Evolutionary conservation across 2,888 invertebrate species (phyloP).

Genomic region (Rosalia funebris): DNA sequence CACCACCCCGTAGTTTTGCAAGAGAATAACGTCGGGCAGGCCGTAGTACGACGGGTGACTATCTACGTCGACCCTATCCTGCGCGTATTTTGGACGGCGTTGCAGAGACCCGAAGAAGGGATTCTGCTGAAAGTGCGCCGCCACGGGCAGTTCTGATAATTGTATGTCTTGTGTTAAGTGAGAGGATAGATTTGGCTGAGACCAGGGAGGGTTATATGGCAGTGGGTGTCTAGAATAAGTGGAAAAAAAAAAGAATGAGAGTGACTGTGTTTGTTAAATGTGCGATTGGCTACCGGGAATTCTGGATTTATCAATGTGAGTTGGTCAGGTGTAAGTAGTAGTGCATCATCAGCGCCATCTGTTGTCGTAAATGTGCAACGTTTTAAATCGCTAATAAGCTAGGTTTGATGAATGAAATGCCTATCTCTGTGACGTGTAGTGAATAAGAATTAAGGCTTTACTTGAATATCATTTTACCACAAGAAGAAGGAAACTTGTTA

Average conservation of each 20-base stretch:
- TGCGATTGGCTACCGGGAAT: slow-evolving; percentile 12
- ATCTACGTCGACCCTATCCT: slow-evolving; percentile 34
- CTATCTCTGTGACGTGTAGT: too few relatives aligned
- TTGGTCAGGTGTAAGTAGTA: too few relatives aligned
- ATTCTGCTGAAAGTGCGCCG: slow-evolving; percentile 36
- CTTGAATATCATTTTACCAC: too few relatives aligned
- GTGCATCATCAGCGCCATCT: too few relatives aligned
- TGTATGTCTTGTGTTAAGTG: slow-evolving; percentile 50
- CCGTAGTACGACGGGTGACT: slow-evolving; percentile 45
- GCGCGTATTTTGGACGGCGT: slow-evolving; percentile 34
- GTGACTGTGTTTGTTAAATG: slow-evolving; percentile 37
- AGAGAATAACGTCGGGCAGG: slow-evolving; percentile 50
- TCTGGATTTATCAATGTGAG: slow-evolving; percentile 19
- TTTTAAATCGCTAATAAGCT: too few relatives aligned
- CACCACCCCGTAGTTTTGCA: slow-evolving; percentile 52
- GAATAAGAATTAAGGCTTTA: too few relatives aligned
- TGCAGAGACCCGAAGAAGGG: slow-evolving; percentile 48
- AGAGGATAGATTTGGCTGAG: slow-evolving; percentile 55
- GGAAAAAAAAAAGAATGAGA: slow-evolving; percentile 43
- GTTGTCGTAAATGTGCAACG: too few relatives aligned
- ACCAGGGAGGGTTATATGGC: slow-evolving; percentile 59
- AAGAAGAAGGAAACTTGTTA: too few relatives aligned
- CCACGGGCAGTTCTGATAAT: slow-evolving; percentile 53
- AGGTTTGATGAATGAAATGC: too few relatives aligned
- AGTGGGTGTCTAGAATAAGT: slow-evolving; percentile 59